These are phyloP conservation scores for Malurus elegans DNA, from an alignment of 2,113 vertebrate genomes.

Conservation along the genomic window DNA sequence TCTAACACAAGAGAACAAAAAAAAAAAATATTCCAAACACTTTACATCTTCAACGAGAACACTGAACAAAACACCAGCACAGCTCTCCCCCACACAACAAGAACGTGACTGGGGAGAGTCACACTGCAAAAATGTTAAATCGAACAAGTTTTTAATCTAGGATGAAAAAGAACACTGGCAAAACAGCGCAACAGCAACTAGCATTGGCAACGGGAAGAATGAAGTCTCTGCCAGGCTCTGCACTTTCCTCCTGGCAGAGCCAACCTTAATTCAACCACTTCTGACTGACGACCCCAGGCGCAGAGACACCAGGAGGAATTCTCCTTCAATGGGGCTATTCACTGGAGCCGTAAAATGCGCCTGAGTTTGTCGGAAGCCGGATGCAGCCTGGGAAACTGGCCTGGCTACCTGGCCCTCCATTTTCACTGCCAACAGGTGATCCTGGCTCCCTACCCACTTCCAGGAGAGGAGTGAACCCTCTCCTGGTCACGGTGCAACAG, in stretches of 20 bases:
- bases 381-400: neutral
- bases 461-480: neutral
- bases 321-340: neutral
- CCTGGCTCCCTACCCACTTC: neutral
- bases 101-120: neutral
- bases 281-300: rapidly evolving
- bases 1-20: neutral
- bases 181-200: neutral
- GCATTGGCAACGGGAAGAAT: neutral
- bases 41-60: neutral
- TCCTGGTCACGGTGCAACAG: neutral
- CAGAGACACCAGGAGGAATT: neutral
- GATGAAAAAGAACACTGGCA: neutral
- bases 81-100: neutral
- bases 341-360: neutral
- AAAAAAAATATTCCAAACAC: neutral
- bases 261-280: neutral
- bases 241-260: neutral
- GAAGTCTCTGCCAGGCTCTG: neutral
- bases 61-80: neutral
- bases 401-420: neutral
- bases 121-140: neutral
- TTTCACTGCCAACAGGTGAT: neutral
- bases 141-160: neutral
- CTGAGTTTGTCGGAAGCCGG: neutral